Conservation (phyloP, 1,140 invertebrate genomes). For the Riptortus pedestris region DNA sequence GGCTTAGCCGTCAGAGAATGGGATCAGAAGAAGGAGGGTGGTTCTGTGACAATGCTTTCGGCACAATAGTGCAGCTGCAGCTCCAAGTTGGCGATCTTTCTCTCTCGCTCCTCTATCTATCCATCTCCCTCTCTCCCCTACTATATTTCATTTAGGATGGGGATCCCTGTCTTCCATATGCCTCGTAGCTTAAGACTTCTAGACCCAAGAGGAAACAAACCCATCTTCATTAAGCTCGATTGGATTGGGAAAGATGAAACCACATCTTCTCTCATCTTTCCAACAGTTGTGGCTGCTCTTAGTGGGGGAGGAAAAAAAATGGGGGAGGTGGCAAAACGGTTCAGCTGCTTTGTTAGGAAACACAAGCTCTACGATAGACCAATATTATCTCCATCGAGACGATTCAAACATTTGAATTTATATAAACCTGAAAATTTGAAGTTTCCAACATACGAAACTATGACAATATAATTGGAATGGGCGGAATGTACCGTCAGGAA, state of each 20-base stretch:
- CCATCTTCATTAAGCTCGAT: not conserved
- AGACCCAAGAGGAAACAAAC: not conserved
- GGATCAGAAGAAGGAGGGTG: slow-evolving; percentile 17
- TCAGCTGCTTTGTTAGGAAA: too few species aligned
- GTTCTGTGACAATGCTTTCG: slow-evolving; percentile 2
- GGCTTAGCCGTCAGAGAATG: slow-evolving; percentile 5
- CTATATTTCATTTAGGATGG: not conserved
- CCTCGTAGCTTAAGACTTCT: not conserved
- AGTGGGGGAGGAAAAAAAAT: not conserved
- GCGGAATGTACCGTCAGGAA: too few species aligned
- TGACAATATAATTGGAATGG: too few species aligned
- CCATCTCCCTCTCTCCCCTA: not conserved
- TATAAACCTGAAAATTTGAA: too few species aligned
- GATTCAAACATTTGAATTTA: too few species aligned
- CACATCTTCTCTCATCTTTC: not conserved
- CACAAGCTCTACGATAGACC: too few species aligned
- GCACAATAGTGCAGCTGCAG: slow-evolving; percentile 9
- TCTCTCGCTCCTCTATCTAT: not conserved
- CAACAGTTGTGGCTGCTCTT: not conserved
- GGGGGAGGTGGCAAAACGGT: not conserved
- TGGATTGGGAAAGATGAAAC: not conserved
- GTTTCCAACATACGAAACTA: too few species aligned
- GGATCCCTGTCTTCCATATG: slow-evolving; percentile 3
- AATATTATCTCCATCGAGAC: too few species aligned
- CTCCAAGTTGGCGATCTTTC: slow-evolving; percentile 12